Percentiles rank a stretch among this genome's conserved stretches.
Evolutionary conservation across 1,140 invertebrate species (phyloP).

Genomic region (Maconellicoccus hirsutus): DNA sequence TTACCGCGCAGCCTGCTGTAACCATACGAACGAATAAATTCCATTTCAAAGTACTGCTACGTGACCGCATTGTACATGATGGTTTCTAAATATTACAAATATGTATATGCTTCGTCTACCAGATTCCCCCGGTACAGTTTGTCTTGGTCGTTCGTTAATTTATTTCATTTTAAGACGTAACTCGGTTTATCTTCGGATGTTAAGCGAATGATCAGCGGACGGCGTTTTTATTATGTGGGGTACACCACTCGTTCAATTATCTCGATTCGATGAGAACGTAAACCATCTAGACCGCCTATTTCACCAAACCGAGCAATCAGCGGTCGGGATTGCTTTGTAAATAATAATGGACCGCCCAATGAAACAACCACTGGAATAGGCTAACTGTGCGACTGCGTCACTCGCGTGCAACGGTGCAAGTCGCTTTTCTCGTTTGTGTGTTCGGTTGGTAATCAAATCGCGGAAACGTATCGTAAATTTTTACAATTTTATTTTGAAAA

Average conservation of each 20-base stretch:
- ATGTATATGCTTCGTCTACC: background rate
- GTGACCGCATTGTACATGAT: background rate
- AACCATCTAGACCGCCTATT: background rate
- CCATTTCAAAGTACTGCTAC: conserved; percentile 3
- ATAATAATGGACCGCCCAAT: background rate
- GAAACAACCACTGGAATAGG: background rate
- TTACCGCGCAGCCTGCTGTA: background rate
- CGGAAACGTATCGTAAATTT: too few species aligned
- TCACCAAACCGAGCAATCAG: background rate
- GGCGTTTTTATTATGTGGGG: background rate
- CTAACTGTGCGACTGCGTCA: background rate
- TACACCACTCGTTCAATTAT: background rate
- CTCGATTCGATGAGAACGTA: background rate
- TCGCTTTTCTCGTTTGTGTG: background rate
- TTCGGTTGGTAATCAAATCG: background rate
- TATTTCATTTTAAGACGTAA: background rate
- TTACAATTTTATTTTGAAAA: too few species aligned
- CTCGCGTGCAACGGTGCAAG: background rate
- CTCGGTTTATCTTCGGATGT: background rate
- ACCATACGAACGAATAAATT: background rate
- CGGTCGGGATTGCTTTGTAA: background rate
- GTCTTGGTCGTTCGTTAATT: background rate
- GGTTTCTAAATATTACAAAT: conserved; percentile 1
- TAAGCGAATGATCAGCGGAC: background rate
- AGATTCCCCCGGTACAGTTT: background rate